Evolutionary conservation across 2,888 invertebrate genomes (phyloP), one percentile per base, ranked within the genome.

Genomic region (Graphium colonna): DNA sequence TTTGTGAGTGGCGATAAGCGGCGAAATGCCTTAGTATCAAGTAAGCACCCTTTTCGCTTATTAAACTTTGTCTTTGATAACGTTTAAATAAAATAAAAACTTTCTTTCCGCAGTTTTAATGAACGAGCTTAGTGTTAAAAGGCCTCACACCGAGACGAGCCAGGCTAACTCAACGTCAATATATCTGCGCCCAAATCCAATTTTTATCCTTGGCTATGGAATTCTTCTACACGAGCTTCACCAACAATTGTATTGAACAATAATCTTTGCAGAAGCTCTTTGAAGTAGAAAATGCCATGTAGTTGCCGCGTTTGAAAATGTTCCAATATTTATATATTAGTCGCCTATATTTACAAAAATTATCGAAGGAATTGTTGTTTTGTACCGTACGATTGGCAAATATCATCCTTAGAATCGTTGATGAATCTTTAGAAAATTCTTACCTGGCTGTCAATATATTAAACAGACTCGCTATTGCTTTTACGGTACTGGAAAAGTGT

Each of bases 41-140:
- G n/a, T n/a, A n/a, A n/a, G n/a, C n/a, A n/a, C n/a, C n/a, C n/a
- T n/a, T n/a, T n/a, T n/a, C n/a, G n/a, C n/a, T n/a, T n/a, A n/a
- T n/a, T n/a, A n/a, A n/a, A n/a, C n/a, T n/a, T n/a, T n/a, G n/a
- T n/a, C n/a, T n/a, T n/a, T n/a, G n/a, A n/a, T n/a, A n/a, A n/a
- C n/a, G n/a, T n/a, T n/a, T n/a, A n/a, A n/a, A n/a, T n/a, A n/a
- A n/a, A n/a, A 55, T 58, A 57, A 52, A 59, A 60, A 53, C 31
- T 51, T 59, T 59, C 56, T 49, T 56, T 60, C 55, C 62, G 31
- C 80, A 88, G 88, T 89, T 72, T 85, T 86, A 57, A 86, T 88
- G 57, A 89, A 85, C 73, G 88, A 89, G 73, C 71, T 87, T 41
- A 86, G 80, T 67, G 54, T 80, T 71, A 87, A 82, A 71, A 82